Conservation (phyloP, 2,888 invertebrate species). For the Epiblema foenella region DNA sequence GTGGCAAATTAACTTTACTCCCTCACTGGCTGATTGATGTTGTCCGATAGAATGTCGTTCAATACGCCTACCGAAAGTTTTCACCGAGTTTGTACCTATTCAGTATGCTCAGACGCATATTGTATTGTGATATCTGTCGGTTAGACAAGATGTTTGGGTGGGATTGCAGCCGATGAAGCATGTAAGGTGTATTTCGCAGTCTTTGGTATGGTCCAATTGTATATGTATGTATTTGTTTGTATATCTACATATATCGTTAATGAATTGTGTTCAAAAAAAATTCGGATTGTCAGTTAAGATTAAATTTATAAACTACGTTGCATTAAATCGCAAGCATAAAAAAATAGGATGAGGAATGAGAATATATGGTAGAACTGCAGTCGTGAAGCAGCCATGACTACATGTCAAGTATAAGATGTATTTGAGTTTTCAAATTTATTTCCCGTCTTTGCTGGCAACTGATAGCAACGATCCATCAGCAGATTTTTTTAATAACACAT, state of each 20-base stretch:
- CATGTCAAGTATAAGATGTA: not conserved
- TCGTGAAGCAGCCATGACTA: not conserved
- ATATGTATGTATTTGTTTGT: too few relatives aligned
- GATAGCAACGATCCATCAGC: not conserved
- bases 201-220: too few relatives aligned
- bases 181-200: too few relatives aligned
- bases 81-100: not conserved
- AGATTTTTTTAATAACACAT: not conserved
- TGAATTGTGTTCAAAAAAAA: too few relatives aligned
- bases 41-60: slow-evolving; percentile 46
- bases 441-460: not conserved
- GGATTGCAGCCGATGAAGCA: too few relatives aligned
- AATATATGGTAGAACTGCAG: not conserved
- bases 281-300: not conserved
- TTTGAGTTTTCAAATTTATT: not conserved
- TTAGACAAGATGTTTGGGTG: not conserved
- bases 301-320: not conserved
- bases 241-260: not conserved
- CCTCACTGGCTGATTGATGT: slow-evolving; percentile 45
- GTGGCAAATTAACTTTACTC: slow-evolving; percentile 57
- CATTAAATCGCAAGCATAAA: not conserved
- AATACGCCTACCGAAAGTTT: not conserved
- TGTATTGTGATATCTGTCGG: not conserved
- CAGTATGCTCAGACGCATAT: not conserved
- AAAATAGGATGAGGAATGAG: too few relatives aligned